These are phyloP conservation scores for Syngnathus acus DNA, from an alignment of 2,797 vertebrate species.

Conservation along the genomic window DNA sequence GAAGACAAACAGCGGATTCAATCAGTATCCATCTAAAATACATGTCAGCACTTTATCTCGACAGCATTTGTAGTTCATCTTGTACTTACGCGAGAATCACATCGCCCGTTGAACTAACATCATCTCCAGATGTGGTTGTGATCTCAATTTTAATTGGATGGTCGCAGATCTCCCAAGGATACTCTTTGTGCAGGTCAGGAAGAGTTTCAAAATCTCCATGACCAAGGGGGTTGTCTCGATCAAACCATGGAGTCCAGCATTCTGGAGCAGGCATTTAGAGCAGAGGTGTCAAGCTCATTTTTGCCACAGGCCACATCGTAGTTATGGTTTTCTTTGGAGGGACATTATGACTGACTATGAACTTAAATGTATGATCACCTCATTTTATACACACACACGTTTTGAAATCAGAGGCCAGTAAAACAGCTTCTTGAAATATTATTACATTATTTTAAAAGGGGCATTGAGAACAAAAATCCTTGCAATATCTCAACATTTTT, in stretches of 20 bases:
- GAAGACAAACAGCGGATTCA: no score
- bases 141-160: conserved; percentile 1
- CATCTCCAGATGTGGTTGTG: background rate
- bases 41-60: background rate
- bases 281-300: no score
- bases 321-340: no score
- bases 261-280: background rate
- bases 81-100: conserved; percentile 1
- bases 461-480: no score
- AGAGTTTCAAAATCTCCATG: conserved; percentile 1
- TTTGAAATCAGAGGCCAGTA: no score
- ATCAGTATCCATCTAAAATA: background rate
- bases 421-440: no score
- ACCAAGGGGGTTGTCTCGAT: background rate
- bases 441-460: no score
- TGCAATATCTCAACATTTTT: no score
- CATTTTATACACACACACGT: no score
- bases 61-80: background rate
- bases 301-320: no score
- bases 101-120: background rate
- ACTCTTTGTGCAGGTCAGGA: background rate
- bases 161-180: background rate
- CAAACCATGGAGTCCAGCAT: conserved; percentile 5
- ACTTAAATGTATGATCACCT: no score
- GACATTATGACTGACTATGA: no score